Base-by-base conservation (phyloP, 2,797 vertebrate genomes). In the Neostethus bicornis region DNA sequence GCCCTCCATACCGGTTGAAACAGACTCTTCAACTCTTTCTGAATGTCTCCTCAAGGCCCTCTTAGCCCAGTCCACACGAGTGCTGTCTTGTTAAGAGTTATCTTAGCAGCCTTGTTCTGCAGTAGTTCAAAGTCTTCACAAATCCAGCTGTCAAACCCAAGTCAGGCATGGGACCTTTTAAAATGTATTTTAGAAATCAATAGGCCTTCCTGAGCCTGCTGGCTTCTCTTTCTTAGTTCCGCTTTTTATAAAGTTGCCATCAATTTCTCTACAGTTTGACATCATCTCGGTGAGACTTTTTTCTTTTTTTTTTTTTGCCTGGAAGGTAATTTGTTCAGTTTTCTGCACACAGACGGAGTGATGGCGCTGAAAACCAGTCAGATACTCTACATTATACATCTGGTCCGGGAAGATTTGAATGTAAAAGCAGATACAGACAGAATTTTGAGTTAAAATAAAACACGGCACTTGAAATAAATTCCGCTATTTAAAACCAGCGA, bases 151-250 rank as follows among this genome's bases (percentile, higher is more conserved):
- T 88, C 84, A 88, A 60, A 53, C 70, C 66, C 61, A 77, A 70
- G 76, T 83, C 77, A 65, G 72, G 68, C 84, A 67, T 52, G 81
- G 83, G 82, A 87, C 85, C 83, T 85, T 87, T 88, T 81, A 86
- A 78, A 88, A 75, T 77, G 79, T 66, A 68, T 85, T 89, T 85
- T 79, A 83, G 76, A 89, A 89, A 89, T 89, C 84, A 75, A 85
- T 83, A 77, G 50, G 56, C 45, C 53, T 75, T 86, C 53, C 64
- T 56, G 35, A 76, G 75, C 73, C 32, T 53, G 23, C 38, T 53
- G 35, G 63, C 62, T 60, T 49, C 26, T 61, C 61, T 44, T 46
- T 46, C 66, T 49, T 28, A 21, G 37, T 61, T 70, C 56, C 66
- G 50, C 55, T 52, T 71, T 84, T 73, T 77, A 42, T 73, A 61